Evolutionary conservation across 2,113 vertebrate genomes (phyloP), one percentile per base, ranked within the genome.

Genomic region (Lipophrys pholis): DNA sequence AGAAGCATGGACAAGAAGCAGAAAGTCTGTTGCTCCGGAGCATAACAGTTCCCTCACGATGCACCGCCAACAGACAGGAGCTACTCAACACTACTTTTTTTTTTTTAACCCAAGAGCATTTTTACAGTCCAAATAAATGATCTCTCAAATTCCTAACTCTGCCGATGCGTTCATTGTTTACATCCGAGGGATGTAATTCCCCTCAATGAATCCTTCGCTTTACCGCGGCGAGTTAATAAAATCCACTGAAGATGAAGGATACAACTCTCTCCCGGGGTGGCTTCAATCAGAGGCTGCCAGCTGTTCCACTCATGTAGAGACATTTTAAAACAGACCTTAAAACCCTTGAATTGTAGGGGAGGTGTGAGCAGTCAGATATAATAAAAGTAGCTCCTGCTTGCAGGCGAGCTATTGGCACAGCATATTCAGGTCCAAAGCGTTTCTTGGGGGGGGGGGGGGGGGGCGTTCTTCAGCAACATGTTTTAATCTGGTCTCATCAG

Each of bases 401-500:
- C 42, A 68, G 11, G 35, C 52, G 21, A 58, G 56, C 52, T 52
- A 46, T 80, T 30, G 39, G 38, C 59, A 30, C 59, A 35, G 54
- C 21, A 30, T 30, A 30, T 60, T 54, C 11, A 40, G 38, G 45
- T 66, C 42, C 58, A 16, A 56, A 45, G 49, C 2, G 12, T n/a
- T n/a, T n/a, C n/a, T n/a, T n/a, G n/a, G n/a, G n/a, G n/a, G n/a
- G n/a, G n/a, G n/a, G n/a, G n/a, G n/a, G n/a, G n/a, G n/a, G n/a
- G n/a, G n/a, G n/a, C n/a, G 46, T 36, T 88, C 62, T 9, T 82
- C 54, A 12, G 65, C 11, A 9, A 46, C 51, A 10, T 45, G 41
- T 78, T 78, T 78, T 71, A 60, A 76, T 78, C 57, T 53, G 15
- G 12, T 75, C 75, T 74, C 39, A 63, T 69, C 66, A 1, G 61